phyloP scores from a whole-genome alignment of 2,113 vertebrate species.

The Ochotona princeps region DNA sequence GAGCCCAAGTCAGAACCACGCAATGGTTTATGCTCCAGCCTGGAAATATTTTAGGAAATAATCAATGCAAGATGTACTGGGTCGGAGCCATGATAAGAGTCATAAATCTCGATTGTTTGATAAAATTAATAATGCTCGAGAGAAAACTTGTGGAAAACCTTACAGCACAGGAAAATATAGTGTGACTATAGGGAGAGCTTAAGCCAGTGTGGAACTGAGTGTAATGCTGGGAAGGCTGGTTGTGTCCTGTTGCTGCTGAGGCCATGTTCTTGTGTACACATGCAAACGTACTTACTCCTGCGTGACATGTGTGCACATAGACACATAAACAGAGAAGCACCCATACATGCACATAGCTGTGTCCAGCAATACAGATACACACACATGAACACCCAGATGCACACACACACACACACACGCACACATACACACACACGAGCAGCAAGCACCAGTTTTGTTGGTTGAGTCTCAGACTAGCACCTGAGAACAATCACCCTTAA shows the following conservation, averaged over 20 bases:
- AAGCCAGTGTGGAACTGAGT: slow-evolving; percentile 44
- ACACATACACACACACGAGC: neutral
- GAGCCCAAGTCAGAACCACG: neutral
- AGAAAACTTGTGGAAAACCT: slow-evolving; percentile 47
- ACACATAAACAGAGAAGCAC: too few relatives aligned
- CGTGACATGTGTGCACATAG: too few relatives aligned
- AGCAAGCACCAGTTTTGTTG: neutral
- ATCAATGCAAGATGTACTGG: slow-evolving; percentile 76
- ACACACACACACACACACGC: neutral
- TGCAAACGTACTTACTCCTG: too few relatives aligned
- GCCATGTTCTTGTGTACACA: too few relatives aligned
- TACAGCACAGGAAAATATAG: neutral
- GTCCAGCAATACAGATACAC: too few relatives aligned
- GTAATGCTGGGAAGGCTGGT: neutral
- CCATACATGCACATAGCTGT: neutral
- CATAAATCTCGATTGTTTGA: slow-evolving; percentile 68
- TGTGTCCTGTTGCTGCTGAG: neutral
- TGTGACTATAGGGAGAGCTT: neutral
- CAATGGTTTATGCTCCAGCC: slow-evolving; percentile 18
- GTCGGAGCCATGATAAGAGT: slow-evolving; percentile 56
- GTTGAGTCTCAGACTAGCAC: neutral
- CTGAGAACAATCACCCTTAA: neutral
- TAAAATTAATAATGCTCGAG: slow-evolving; percentile 63
- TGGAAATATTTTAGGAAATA: slow-evolving; percentile 76
- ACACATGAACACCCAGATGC: fast-evolving